Base-by-base conservation (phyloP, 2,113 vertebrate species). In the Leptodactylus fuscus region DNA sequence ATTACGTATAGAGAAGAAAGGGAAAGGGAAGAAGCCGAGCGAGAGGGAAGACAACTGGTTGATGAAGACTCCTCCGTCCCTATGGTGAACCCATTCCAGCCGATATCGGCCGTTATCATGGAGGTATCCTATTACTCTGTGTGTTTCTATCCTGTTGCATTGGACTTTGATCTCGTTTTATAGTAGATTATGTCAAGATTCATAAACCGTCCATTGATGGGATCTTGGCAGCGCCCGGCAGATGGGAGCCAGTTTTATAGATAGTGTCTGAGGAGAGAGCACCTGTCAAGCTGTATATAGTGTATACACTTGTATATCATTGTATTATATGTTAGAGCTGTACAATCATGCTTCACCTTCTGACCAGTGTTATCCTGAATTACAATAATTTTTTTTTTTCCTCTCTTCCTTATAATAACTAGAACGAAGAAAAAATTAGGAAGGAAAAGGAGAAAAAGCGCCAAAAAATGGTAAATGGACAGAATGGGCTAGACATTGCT, bases 21-120 rank as follows among this genome's bases (percentile, higher is more conserved):
- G 90, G 96, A 97, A 85, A 91, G 65, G 53, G 95, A 97, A 70
- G 95, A 94, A 87, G 93, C 91, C 0, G 94, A 95, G 48, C 87
- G 84, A 3, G 91, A 95, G 88, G 95, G 94, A 70, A 87, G 88
- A 82, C 87, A 46, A 12, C 24, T 84, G 81, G 87, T 81, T 27
- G 89, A 93, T 48, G 94, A 95, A 7, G 88, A 87, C 34, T 91
- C 94, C 15, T 48, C 87, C 0, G 94, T 95, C 1, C 94, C 94
- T 22, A 44, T 88, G 74, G 88, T 87, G 81, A 96, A 94, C 87
- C 97, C 97, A 34, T 98, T 99, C 88, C 95, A 96, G 89, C 96
- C 97, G 16, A 96, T 99, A 89, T 89, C 90, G 88, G 90, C 91
- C 75, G 92, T 97, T 10, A 91, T 98, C 75, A 89, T 88, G 58